Evolutionary conservation across 1,140 invertebrate species (phyloP).

Genomic region (Neuroterus valhalla): DNA sequence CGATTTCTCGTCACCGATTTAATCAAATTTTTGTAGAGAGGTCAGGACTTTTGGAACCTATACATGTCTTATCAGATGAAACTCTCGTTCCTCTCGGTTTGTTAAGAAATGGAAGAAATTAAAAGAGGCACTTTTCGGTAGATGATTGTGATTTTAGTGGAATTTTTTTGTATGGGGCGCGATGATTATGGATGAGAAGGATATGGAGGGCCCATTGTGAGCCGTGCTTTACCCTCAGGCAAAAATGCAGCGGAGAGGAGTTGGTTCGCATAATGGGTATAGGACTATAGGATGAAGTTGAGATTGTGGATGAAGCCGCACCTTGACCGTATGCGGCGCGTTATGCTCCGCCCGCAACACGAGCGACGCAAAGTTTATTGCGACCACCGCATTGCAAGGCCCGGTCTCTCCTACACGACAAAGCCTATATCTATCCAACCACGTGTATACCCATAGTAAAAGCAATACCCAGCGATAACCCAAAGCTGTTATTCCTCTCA

Average conservation of each 20-base stretch:
- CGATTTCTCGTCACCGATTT: too few species aligned
- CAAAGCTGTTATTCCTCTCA: neutral
- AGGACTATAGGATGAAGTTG: slow-evolving; percentile 65
- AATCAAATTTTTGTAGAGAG: neutral
- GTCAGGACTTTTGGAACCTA: neutral
- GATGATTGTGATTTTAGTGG: slow-evolving; percentile 25
- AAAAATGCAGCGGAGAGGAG: slow-evolving; percentile 51
- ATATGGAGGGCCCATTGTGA: slow-evolving; percentile 57
- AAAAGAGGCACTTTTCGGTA: slow-evolving; percentile 13
- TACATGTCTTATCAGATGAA: neutral
- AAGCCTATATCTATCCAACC: slow-evolving; percentile 53
- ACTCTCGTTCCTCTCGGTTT: neutral
- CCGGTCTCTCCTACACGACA: slow-evolving; percentile 48
- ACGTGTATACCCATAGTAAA: slow-evolving; percentile 42
- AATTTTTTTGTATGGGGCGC: slow-evolving; percentile 48
- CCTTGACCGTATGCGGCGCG: slow-evolving; percentile 61
- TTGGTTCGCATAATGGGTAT: slow-evolving; percentile 64
- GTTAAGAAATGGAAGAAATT: neutral
- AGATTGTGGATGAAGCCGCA: slow-evolving; percentile 70
- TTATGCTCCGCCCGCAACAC: slow-evolving; percentile 68
- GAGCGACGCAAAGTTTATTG: slow-evolving; percentile 66
- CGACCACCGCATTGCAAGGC: slow-evolving; percentile 63
- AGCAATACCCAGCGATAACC: slow-evolving; percentile 46
- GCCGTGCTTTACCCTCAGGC: slow-evolving; percentile 57
- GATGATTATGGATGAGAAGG: slow-evolving; percentile 53